phyloP scores from a whole-genome alignment of 1,140 invertebrate genomes.

The Zaprionus ornatus region DNA sequence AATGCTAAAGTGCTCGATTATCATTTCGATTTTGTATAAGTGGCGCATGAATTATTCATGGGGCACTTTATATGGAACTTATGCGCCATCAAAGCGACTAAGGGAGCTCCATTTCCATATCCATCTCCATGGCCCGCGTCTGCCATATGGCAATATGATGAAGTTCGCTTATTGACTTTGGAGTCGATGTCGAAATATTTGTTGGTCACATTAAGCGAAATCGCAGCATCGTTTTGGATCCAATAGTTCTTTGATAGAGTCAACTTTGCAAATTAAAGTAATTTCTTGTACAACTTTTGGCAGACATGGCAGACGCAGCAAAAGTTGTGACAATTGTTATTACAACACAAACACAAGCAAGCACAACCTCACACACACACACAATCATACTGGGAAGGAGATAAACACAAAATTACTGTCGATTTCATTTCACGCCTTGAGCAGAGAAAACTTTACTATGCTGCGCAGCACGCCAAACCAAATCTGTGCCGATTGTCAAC shows the following conservation, averaged over 20 bases:
- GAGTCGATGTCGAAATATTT: conserved; percentile 45
- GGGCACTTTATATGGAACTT: conserved; percentile 60
- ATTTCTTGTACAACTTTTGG: conserved; percentile 65
- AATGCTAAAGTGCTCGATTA: conserved; percentile 81
- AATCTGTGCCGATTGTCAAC: conserved; percentile 41
- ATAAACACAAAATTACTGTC: conserved; percentile 80
- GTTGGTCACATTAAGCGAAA: conserved; percentile 58
- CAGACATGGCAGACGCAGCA: conserved; percentile 6
- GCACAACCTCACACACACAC: conserved; percentile 22
- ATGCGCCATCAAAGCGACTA: conserved; percentile 79
- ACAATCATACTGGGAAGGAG: conserved; percentile 28
- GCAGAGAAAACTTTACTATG: conserved; percentile 72
- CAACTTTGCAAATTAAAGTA: conserved; percentile 77
- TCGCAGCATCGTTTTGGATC: conserved; percentile 54
- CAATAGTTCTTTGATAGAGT: conserved; percentile 66
- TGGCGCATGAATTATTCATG: conserved; percentile 76
- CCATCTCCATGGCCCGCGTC: neutral
- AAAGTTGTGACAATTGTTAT: conserved; percentile 80
- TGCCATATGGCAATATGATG: conserved; percentile 63
- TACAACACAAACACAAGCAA: conserved; percentile 40
- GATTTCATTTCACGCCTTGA: conserved; percentile 82
- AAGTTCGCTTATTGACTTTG: conserved; percentile 66
- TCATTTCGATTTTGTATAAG: conserved; percentile 82
- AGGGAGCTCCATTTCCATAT: conserved; percentile 46
- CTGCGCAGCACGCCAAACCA: conserved; percentile 38